These are phyloP conservation scores for Schlechtendalia chinensis DNA, from an alignment of 1,140 invertebrate species.

Conservation along the genomic window DNA sequence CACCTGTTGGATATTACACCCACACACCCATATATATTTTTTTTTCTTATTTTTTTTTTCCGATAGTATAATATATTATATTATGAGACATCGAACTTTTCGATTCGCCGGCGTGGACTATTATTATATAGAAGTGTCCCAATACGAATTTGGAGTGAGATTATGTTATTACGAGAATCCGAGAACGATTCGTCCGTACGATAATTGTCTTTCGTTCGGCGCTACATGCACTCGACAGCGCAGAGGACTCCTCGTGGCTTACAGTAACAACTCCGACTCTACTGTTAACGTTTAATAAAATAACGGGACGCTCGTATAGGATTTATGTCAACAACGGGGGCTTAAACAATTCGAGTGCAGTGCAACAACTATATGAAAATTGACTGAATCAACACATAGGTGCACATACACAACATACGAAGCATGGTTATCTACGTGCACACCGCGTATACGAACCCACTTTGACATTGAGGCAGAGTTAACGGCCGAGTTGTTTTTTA, in stretches of 20 bases:
- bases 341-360: background rate
- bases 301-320: background rate
- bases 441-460: background rate
- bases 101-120: too few species aligned
- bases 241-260: too few species aligned
- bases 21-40: too few species aligned
- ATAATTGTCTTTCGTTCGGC: background rate
- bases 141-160: too few species aligned
- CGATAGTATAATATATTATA: too few species aligned
- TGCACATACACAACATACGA: background rate
- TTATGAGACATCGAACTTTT: too few species aligned
- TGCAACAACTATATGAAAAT: background rate
- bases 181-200: background rate
- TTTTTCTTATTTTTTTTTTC: too few species aligned
- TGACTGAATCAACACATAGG: background rate
- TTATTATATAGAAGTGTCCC: too few species aligned
- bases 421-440: too few species aligned
- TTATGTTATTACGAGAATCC: too few species aligned
- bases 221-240: background rate
- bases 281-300: background rate
- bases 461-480: background rate
- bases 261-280: background rate
- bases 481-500: conserved; percentile 29
- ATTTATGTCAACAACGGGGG: background rate
- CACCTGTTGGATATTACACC: too few species aligned